Conservation (phyloP, 1,140 invertebrate genomes). For the Leguminivora glycinivorella region DNA sequence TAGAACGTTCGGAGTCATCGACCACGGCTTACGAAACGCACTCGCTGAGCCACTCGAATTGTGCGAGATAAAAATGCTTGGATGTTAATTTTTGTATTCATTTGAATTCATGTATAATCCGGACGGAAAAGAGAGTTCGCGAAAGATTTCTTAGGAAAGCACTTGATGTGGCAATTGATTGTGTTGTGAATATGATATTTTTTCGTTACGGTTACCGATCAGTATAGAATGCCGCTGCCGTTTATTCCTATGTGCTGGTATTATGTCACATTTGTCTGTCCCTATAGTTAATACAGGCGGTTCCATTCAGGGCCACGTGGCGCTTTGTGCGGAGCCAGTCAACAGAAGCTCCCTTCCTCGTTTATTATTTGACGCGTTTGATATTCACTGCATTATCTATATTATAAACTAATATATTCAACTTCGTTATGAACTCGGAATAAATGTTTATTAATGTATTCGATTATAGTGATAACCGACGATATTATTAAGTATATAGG, state of each 20-base stretch:
- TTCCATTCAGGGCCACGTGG: not conserved
- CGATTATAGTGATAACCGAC: not conserved
- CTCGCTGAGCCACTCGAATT: constrained; percentile 28
- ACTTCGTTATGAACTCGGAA: not conserved
- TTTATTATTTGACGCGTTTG: constrained; percentile 4
- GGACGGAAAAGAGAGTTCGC: not conserved
- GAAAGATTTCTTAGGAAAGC: not conserved
- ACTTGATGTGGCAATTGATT: not conserved
- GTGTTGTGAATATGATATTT: not conserved
- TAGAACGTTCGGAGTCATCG: constrained; percentile 77
- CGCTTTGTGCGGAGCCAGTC: not conserved
- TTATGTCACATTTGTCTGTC: not conserved
- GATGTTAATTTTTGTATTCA: constrained; percentile 1
- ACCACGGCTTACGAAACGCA: constrained; percentile 74
- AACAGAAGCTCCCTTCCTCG: not conserved
- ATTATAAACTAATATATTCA: not conserved
- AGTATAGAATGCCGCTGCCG: not conserved
- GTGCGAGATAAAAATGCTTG: constrained; percentile 20
- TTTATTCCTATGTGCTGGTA: not conserved
- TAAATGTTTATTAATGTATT: not conserved
- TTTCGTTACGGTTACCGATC: not conserved
- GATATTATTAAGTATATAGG: not conserved
- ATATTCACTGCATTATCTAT: not conserved
- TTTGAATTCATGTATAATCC: not conserved
- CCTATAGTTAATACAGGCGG: not conserved